These are phyloP conservation scores for Campopleginae sp. DNA, from an alignment of 2,888 invertebrate species.

Conservation along the genomic window DNA sequence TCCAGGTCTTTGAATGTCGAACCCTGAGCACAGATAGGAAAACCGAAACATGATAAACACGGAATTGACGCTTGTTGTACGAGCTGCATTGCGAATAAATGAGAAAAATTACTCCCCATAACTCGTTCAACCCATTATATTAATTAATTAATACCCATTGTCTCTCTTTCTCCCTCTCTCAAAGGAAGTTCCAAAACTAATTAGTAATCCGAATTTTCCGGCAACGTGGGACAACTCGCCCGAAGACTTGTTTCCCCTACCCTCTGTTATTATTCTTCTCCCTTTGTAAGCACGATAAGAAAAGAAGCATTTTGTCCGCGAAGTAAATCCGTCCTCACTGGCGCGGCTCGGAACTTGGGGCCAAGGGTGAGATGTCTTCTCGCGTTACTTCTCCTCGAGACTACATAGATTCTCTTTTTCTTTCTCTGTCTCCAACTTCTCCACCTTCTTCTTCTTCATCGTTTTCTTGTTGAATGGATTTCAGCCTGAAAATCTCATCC, in stretches of 20 bases:
- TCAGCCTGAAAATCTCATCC: not conserved
- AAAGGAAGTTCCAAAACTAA: constrained; percentile 35
- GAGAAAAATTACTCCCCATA: constrained; percentile 1
- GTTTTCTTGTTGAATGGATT: not conserved
- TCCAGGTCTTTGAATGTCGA: not conserved
- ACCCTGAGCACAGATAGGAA: not conserved
- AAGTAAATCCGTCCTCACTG: constrained; percentile 50
- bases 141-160: constrained; percentile 37
- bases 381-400: constrained; percentile 56
- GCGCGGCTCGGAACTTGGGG: constrained; percentile 19
- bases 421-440: not conserved
- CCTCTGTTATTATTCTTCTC: constrained; percentile 38
- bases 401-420: constrained; percentile 59
- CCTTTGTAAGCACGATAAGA: constrained; percentile 36
- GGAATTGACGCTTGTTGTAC: not conserved
- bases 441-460: not conserved
- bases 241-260: constrained; percentile 4
- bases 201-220: constrained; percentile 61
- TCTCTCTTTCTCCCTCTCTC: not conserved
- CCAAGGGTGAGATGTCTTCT: constrained; percentile 41
- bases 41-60: not conserved
- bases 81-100: not conserved
- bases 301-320: constrained; percentile 56
- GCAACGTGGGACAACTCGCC: not conserved
- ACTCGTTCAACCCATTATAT: constrained; percentile 13